Evolutionary conservation across 2,113 vertebrate species (phyloP), one percentile per base, ranked within the genome.

Genomic region (Tachysurus fulvidraco): DNA sequence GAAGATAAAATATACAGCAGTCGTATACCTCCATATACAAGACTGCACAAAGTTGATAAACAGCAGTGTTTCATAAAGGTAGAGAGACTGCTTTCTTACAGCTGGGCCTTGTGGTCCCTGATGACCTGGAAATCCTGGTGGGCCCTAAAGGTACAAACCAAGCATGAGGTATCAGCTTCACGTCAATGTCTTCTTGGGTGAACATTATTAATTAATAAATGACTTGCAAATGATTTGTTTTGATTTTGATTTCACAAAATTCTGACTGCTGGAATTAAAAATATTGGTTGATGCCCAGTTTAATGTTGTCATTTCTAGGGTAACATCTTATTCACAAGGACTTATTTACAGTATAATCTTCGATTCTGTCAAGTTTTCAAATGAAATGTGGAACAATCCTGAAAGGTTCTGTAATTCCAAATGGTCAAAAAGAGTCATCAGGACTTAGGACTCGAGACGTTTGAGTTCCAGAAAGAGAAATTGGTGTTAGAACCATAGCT

Each of bases 61-160:
- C 69, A 82, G 64, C 7, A 3, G 28, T 36, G 25, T 77, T 23
- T 77, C 10, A 77, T 52, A 12, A 50, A 71, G 25, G 23, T 57
- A 88, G 74, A 12, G 8, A 23, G 36, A 13, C 25, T 59, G 85
- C 57, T 81, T 81, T 96, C 97, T 95, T 92, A 99, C 98, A 89
- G 79, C 89, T 36, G 95, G 88, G 3, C 98, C 98, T 25, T 89
- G 30, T 21, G 95, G 93, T 46, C 98, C 98, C 4, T 96, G 96
- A 85, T 95, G 94, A 10, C 98, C 98, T 0, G 96, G 93, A 57
- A 87, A 89, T 25, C 98, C 98, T 0, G 97, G 95, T 57, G 97
- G 94, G 6, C 98, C 98, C 98, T 99, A 91, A 4, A 89, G 36
- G 89, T 73, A 59, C 28, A 65, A 86, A 86, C 54, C 41, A 85